phyloP scores from a whole-genome alignment of 2,888 invertebrate genomes.

The Galeruca laticollis region DNA sequence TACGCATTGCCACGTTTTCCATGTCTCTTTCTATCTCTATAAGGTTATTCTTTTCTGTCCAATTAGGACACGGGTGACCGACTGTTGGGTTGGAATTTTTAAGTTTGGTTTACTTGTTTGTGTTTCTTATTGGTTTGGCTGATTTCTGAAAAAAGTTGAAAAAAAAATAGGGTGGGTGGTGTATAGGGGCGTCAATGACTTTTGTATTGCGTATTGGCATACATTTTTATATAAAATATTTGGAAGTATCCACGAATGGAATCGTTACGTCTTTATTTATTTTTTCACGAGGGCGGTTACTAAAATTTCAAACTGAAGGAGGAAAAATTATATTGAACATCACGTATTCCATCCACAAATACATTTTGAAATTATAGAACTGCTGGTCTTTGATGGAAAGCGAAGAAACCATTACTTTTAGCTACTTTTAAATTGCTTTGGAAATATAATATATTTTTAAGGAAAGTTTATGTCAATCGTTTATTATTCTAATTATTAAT shows the following conservation, averaged over 20 bases:
- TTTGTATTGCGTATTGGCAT: constrained; percentile 12
- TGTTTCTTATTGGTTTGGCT: constrained; percentile 47
- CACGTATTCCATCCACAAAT: too few relatives aligned
- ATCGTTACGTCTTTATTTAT: not conserved
- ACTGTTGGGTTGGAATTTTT: constrained; percentile 46
- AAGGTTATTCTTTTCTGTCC: constrained; percentile 54
- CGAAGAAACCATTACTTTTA: too few relatives aligned
- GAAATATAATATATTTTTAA: too few relatives aligned
- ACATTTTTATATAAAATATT: not conserved
- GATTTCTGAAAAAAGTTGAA: constrained; percentile 31
- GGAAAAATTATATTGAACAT: not conserved
- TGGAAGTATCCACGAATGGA: not conserved
- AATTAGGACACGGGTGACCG: constrained; percentile 47
- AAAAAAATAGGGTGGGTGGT: constrained; percentile 33
- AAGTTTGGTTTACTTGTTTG: constrained; percentile 36
- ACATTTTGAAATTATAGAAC: too few relatives aligned
- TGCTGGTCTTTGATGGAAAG: too few relatives aligned
- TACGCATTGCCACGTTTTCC: constrained; percentile 49
- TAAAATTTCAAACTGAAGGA: not conserved
- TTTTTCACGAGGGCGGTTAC: not conserved
- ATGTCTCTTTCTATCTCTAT: constrained; percentile 50
- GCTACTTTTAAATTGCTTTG: too few relatives aligned
- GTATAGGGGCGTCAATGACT: constrained; percentile 13
- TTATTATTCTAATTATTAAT: too few relatives aligned
- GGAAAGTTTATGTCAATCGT: too few relatives aligned